phyloP scores from a whole-genome alignment of 1,140 invertebrate genomes.

The Rhizoglyphus robini region DNA sequence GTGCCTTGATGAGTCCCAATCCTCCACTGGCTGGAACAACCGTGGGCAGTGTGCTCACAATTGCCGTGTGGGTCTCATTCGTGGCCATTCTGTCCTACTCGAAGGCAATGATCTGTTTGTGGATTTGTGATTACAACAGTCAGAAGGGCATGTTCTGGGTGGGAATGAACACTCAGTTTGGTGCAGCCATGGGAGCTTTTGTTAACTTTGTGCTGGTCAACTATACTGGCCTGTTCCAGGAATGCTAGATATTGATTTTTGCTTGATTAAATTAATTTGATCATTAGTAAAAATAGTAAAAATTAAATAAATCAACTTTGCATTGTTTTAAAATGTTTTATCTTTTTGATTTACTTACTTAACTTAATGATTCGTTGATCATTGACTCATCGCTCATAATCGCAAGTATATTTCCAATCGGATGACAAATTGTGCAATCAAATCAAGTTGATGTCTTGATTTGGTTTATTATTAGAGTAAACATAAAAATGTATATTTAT shows the following conservation, averaged over 20 bases:
- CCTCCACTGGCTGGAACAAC: conserved; percentile 46
- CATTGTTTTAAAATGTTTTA: no score
- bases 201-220: conserved; percentile 58
- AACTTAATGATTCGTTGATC: no score
- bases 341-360: no score
- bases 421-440: no score
- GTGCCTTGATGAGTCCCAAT: conserved; percentile 55
- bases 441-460: no score
- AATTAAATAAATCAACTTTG: no score
- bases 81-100: conserved; percentile 58
- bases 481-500: no score
- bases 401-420: no score
- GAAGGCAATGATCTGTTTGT: conserved; percentile 60
- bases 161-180: conserved; percentile 62
- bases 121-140: conserved; percentile 41
- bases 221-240: conserved; percentile 47
- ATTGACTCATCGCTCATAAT: no score
- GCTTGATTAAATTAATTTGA: no score
- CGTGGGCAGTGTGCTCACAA: conserved; percentile 50
- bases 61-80: conserved; percentile 52
- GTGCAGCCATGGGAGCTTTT: conserved; percentile 58
- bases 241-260: neutral
- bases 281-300: no score
- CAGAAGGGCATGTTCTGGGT: conserved; percentile 51
- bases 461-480: no score